phyloP scores from a whole-genome alignment of 2,888 invertebrate genomes.

The Ophion ventricosus region DNA sequence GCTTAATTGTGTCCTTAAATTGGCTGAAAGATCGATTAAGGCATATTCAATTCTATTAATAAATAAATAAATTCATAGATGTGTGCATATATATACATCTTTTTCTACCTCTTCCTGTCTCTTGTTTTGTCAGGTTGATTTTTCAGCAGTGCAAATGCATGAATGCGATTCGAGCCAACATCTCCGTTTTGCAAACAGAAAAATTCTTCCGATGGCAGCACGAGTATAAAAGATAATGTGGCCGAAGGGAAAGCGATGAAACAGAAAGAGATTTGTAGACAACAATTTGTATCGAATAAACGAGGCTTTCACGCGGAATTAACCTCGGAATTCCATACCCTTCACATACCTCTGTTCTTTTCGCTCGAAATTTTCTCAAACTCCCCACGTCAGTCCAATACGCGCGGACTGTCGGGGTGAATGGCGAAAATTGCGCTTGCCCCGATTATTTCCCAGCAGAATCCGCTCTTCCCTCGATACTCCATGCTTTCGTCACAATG shows the following conservation, averaged over 20 bases:
- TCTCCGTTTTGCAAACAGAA: constrained; percentile 2
- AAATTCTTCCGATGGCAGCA: neutral
- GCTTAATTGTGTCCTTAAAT: too few species aligned
- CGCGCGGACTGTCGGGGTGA: constrained; percentile 4
- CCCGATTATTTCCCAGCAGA: neutral
- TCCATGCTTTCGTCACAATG: neutral
- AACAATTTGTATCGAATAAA: constrained; percentile 43
- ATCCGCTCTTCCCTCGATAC: neutral
- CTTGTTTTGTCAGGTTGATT: constrained; percentile 44
- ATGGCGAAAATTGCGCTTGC: neutral
- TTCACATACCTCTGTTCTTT: constrained; percentile 27
- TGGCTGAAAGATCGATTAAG: too few species aligned
- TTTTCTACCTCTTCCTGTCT: neutral
- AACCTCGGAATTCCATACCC: constrained; percentile 24
- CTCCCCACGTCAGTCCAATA: constrained; percentile 14
- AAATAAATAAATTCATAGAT: too few species aligned
- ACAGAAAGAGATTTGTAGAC: constrained; percentile 54
- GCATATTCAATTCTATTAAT: too few species aligned
- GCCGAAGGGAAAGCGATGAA: constrained; percentile 31
- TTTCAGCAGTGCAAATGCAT: constrained; percentile 36
- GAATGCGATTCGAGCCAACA: constrained; percentile 14
- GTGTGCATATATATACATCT: too few species aligned
- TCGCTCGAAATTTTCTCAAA: constrained; percentile 20
- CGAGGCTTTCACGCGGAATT: constrained; percentile 57
- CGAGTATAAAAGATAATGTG: constrained; percentile 15